Evolutionary conservation across 2,888 invertebrate genomes (phyloP), one percentile per base, ranked within the genome.

Genomic region (Cerceris rybyensis): DNA sequence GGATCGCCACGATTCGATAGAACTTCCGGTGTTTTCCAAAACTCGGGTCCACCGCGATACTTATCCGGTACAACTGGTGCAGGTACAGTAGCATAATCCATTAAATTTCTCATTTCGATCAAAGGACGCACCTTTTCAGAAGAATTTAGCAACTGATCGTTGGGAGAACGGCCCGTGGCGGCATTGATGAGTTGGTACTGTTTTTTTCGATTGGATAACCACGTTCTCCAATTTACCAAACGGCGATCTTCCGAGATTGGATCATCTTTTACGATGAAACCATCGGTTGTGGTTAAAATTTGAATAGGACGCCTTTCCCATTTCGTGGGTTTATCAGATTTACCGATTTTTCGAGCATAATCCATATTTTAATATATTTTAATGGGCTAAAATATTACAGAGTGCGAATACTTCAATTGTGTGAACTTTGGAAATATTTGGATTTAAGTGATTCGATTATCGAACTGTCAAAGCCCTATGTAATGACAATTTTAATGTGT

Each of bases 61-160:
- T 87, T 88, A n/a, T 89, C 90, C 16, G 88, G 85, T 6, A 83
- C 82, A 8, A 75, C 68, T 4, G 81, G 80, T 1, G 72, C 75
- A 0, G 84, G 79, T 0, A 88, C 82, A 0, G 93, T 93, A 2
- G 93, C 94, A 2, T 92, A 89, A 0, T 93, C 93, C 2, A 86
- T 88, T 5, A 87, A 9, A 11, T 80, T 80, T 41, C 65, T 79
- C 70, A 78, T 88, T 49, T 90, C 91, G 6, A 83, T 59, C 13
- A 81, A 67, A 0, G 74, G 60, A 0, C 90, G 87, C 16, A 82
- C 76, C 5, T 60, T 80, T 5, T 90, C 90, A 39, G 84, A 80
- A 0, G 88, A 83, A 57, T 87, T 88, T 4, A 88, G 41, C 0
- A 82, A 42, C 13, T 90, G 81, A 13, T 90, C 82, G 4, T 58